Conservation (phyloP, 2,113 vertebrate species). For the Chloropsis cyanopogon region DNA sequence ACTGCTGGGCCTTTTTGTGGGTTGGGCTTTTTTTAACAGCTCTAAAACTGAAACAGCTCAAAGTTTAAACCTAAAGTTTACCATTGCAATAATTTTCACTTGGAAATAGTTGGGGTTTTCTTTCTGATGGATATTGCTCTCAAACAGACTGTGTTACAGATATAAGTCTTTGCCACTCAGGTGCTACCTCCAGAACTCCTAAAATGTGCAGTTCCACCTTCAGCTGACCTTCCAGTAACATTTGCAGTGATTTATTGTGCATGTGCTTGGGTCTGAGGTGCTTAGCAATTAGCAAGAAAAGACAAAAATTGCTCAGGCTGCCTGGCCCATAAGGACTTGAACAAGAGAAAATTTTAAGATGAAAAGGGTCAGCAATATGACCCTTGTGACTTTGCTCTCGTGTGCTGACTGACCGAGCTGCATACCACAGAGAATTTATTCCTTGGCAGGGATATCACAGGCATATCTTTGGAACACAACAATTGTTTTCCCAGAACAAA, state of each 20-base stretch:
- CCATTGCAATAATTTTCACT: background rate
- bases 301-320: background rate
- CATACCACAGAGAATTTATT: background rate
- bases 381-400: background rate
- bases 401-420: background rate
- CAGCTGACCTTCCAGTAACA: background rate
- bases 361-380: background rate
- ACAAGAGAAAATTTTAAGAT: background rate
- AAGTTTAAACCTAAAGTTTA: background rate
- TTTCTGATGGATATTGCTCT: background rate
- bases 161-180: background rate
- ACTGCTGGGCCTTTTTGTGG: background rate
- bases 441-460: background rate
- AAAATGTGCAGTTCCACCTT: background rate
- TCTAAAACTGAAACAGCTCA: background rate
- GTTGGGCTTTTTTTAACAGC: background rate
- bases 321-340: background rate
- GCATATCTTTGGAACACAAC: background rate
- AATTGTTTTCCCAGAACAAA: background rate
- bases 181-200: background rate
- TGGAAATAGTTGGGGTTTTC: background rate
- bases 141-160: background rate
- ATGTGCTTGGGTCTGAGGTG: background rate
- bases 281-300: background rate
- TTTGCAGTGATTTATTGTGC: background rate